Evolutionary conservation across 2,113 vertebrate genomes (phyloP).

Genomic region (Ciconia maguari): DNA sequence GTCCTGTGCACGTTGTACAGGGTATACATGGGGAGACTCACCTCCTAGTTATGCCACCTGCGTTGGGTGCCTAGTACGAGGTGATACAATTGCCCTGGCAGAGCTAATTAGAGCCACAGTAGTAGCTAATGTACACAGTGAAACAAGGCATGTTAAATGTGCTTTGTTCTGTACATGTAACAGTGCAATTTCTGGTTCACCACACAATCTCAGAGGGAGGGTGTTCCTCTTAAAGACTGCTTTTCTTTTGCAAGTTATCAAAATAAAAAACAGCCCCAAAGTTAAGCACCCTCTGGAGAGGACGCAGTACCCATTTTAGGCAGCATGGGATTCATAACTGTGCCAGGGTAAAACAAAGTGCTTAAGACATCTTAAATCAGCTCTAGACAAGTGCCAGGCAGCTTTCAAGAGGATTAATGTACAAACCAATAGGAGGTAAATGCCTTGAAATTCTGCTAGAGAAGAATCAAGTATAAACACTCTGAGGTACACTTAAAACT

Average conservation of each 20-base stretch:
- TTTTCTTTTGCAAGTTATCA: constrained; percentile 1
- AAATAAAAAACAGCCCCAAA: neutral
- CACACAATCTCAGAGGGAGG: neutral
- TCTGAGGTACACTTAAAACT: neutral
- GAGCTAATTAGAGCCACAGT: neutral
- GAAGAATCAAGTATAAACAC: neutral
- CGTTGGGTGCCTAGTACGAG: accelerated
- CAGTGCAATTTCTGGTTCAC: neutral
- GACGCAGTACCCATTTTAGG: neutral
- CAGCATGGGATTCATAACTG: neutral
- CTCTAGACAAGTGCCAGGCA: constrained; percentile 13
- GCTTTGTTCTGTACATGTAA: neutral
- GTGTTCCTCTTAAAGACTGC: neutral
- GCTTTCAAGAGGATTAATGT: constrained; percentile 63
- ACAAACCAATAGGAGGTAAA: constrained; percentile 46
- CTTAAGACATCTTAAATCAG: constrained; percentile 56
- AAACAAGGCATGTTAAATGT: neutral
- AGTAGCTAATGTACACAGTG: neutral
- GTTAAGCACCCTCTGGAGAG: constrained; percentile 16
- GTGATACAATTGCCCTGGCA: neutral
- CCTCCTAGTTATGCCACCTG: neutral
- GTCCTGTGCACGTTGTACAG: neutral
- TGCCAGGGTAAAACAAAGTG: constrained; percentile 39
- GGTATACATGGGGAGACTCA: accelerated
- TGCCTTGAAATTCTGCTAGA: constrained; percentile 9